phyloP scores from a whole-genome alignment of 2,113 vertebrate genomes.

The Oncorhynchus clarkii region DNA sequence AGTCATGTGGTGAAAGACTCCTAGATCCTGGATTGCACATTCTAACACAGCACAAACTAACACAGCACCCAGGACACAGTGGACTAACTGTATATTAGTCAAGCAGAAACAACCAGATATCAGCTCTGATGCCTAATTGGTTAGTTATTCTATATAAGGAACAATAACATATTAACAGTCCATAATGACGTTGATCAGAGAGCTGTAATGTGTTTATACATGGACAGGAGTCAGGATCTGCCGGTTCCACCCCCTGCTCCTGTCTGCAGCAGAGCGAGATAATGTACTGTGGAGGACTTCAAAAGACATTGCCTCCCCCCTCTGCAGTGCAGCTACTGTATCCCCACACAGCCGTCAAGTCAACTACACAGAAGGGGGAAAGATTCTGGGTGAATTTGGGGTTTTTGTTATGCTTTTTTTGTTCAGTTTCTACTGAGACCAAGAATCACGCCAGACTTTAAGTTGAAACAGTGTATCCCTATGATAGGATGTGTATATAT shows the following conservation, averaged over 20 bases:
- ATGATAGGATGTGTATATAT: too few species aligned
- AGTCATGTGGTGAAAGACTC: too few species aligned
- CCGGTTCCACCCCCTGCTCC: conserved; percentile 15
- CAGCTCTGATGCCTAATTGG: not conserved
- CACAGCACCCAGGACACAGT: not conserved
- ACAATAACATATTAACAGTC: conserved; percentile 1
- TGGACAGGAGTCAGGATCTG: not conserved
- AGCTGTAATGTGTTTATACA: conserved; percentile 22
- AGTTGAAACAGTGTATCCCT: not conserved
- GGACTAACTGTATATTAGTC: not conserved
- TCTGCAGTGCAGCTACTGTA: conserved; percentile 8
- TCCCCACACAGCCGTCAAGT: conserved; percentile 7
- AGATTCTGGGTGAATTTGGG: not conserved
- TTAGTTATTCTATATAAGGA: not conserved
- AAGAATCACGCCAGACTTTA: not conserved
- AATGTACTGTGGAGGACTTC: not conserved
- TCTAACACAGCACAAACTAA: too few species aligned
- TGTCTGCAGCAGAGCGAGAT: conserved; percentile 24
- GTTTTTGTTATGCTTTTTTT: not conserved
- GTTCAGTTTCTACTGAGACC: not conserved
- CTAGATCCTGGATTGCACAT: not conserved
- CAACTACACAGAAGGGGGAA: not conserved
- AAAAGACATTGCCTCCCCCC: conserved; percentile 26
- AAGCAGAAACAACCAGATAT: not conserved
- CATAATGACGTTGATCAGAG: conserved; percentile 16